Conservation (phyloP, 2,888 invertebrate species). For the Ormyrus nitidulus region DNA sequence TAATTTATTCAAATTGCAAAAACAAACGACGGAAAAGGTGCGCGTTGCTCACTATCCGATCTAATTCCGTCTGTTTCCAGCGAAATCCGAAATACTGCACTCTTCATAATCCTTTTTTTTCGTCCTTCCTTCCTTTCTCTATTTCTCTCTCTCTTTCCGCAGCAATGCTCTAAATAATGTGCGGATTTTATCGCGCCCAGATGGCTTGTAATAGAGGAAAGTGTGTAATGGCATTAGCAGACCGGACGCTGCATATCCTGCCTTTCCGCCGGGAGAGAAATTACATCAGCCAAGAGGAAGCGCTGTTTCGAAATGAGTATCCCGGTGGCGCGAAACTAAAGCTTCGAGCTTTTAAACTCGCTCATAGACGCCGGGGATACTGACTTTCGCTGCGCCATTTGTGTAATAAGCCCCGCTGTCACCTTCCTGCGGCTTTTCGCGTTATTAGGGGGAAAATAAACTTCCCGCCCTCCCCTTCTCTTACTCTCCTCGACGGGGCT, state of each 20-base stretch:
- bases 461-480: not conserved
- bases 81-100: slow-evolving; percentile 7
- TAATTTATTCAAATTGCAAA: slow-evolving; percentile 33
- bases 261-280: not conserved
- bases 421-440: slow-evolving; percentile 51
- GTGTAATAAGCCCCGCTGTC: slow-evolving; percentile 54
- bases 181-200: slow-evolving; percentile 43
- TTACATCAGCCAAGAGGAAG: slow-evolving; percentile 1
- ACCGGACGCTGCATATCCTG: slow-evolving; percentile 11
- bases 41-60: slow-evolving; percentile 6
- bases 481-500: not conserved
- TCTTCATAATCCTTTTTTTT: not conserved
- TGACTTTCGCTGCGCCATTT: slow-evolving; percentile 50
- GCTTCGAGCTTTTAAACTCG: slow-evolving; percentile 52
- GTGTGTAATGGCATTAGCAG: slow-evolving; percentile 46
- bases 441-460: slow-evolving; percentile 56
- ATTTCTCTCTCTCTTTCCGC: too few species aligned
- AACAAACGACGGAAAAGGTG: slow-evolving; percentile 3
- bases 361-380: slow-evolving; percentile 39
- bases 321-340: slow-evolving; percentile 45
- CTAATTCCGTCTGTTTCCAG: not conserved
- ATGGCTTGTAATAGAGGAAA: slow-evolving; percentile 39
- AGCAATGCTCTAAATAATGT: slow-evolving; percentile 32
- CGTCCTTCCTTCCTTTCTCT: too few species aligned
- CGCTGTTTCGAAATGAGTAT: slow-evolving; percentile 45